phyloP scores from a whole-genome alignment of 2,113 vertebrate genomes.

The Cottus gobio region DNA sequence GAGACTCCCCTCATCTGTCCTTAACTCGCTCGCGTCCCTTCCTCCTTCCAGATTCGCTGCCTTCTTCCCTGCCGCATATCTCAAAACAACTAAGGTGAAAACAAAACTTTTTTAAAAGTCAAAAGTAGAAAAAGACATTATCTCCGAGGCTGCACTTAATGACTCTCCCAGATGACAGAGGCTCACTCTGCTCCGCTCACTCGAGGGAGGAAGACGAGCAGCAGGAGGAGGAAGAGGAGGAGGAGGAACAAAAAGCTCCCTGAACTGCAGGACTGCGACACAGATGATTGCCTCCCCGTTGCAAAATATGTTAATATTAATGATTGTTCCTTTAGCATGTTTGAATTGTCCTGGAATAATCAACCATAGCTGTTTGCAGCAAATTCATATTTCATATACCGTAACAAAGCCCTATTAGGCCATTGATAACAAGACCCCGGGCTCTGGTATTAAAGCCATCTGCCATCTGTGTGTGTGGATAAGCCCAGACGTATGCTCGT shows the following conservation, averaged over 20 bases:
- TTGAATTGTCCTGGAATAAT: constrained; percentile 29
- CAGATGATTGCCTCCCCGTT: constrained; percentile 41
- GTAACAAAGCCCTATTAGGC: constrained; percentile 26
- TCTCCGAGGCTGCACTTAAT: constrained; percentile 60
- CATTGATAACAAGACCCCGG: constrained; percentile 17
- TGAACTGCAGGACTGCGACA: constrained; percentile 46
- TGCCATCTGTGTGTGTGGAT: constrained; percentile 27
- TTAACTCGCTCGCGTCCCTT: constrained; percentile 19
- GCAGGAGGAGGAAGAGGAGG: constrained; percentile 18
- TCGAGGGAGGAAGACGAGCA: constrained; percentile 39
- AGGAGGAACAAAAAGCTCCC: constrained; percentile 37
- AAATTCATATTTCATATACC: constrained; percentile 31
- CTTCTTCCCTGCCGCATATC: constrained; percentile 33
- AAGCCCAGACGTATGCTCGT: constrained; percentile 40
- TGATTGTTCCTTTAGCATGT: constrained; percentile 22
- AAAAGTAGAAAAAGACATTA: constrained; percentile 54
- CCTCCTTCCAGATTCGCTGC: constrained; percentile 37
- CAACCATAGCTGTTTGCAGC: constrained; percentile 6
- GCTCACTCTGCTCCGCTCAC: constrained; percentile 46
- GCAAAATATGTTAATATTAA: constrained; percentile 35
- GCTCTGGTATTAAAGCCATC: constrained; percentile 34
- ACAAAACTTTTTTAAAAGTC: constrained; percentile 45
- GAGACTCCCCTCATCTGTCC: constrained; percentile 30
- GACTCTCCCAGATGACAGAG: constrained; percentile 63
- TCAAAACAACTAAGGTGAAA: constrained; percentile 36